Conservation (phyloP, 2,888 invertebrate species). For the Drosophila fulvimacula region DNA sequence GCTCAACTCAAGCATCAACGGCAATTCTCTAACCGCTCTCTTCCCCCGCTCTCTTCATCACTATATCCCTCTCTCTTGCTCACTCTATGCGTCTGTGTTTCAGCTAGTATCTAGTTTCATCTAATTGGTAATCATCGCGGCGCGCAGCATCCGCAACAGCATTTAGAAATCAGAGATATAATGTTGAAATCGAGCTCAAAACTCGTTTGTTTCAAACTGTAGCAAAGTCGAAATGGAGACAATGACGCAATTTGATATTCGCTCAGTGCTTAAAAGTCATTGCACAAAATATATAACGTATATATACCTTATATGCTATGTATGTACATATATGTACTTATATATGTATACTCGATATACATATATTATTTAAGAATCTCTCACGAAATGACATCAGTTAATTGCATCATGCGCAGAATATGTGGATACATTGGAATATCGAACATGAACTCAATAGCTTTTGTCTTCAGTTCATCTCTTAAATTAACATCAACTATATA, state of each 20-base stretch:
- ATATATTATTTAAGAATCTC: neutral
- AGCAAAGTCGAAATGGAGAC: conserved; percentile 12
- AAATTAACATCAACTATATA: neutral
- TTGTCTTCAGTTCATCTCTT: neutral
- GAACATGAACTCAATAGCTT: conserved; percentile 1
- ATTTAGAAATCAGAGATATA: conserved; percentile 33
- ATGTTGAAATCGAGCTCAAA: conserved; percentile 55
- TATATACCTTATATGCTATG: neutral
- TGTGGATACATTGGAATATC: conserved; percentile 4
- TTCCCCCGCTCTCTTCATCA: neutral
- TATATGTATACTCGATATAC: neutral
- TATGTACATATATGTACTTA: neutral
- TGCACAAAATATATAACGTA: conserved; percentile 36
- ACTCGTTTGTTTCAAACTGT: conserved; percentile 39
- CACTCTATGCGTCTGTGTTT: neutral
- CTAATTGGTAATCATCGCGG: conserved; percentile 63
- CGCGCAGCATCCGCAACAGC: conserved; percentile 20
- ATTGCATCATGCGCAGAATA: conserved; percentile 30
- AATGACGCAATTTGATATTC: conserved; percentile 45
- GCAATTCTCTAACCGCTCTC: neutral
- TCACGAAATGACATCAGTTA: conserved; percentile 56
- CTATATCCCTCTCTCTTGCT: neutral
- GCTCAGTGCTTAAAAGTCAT: conserved; percentile 42
- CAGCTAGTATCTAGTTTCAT: conserved; percentile 36
- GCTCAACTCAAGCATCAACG: conserved; percentile 34